These are phyloP conservation scores for Trachemys scripta DNA, from an alignment of 2,113 vertebrate species.

Conservation along the genomic window DNA sequence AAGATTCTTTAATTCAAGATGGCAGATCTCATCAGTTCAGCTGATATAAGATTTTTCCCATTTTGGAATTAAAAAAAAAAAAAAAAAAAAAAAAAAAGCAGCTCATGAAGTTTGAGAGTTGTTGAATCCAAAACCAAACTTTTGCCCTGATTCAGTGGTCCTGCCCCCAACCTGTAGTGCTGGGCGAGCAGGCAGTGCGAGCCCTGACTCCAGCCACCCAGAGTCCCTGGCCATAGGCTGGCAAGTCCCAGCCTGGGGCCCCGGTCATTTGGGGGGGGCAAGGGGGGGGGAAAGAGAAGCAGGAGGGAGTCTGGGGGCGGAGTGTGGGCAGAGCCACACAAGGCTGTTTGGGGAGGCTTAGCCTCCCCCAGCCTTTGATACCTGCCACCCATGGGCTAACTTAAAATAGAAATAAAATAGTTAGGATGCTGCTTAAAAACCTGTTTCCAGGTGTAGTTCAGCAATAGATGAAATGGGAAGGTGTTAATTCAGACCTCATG, in stretches of 20 bases:
- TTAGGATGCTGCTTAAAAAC: background rate
- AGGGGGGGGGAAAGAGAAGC: no score
- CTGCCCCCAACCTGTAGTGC: no score
- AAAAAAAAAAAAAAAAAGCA: background rate
- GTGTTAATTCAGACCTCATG: background rate
- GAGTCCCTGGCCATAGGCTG: no score
- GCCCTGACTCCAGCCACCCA: no score
- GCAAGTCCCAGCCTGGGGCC: no score
- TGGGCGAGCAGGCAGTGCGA: no score
- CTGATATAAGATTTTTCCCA: background rate
- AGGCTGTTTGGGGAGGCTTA: no score
- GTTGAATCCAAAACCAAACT: background rate
- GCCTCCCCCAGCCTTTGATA: no score
- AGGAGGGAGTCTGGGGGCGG: no score
- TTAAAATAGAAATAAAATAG: background rate
- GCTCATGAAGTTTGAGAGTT: background rate
- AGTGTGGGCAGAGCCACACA: no score
- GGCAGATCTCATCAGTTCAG: background rate
- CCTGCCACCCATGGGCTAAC: background rate
- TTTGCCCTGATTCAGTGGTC: background rate
- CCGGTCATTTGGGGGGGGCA: no score
- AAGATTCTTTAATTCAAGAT: background rate
- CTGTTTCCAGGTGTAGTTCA: background rate
- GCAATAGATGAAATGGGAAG: background rate
- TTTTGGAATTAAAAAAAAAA: background rate